Percentiles rank a stretch among this genome's conserved stretches.
phyloP scores from a whole-genome alignment of 1,140 invertebrate species.

The Diorhabda elongata region DNA sequence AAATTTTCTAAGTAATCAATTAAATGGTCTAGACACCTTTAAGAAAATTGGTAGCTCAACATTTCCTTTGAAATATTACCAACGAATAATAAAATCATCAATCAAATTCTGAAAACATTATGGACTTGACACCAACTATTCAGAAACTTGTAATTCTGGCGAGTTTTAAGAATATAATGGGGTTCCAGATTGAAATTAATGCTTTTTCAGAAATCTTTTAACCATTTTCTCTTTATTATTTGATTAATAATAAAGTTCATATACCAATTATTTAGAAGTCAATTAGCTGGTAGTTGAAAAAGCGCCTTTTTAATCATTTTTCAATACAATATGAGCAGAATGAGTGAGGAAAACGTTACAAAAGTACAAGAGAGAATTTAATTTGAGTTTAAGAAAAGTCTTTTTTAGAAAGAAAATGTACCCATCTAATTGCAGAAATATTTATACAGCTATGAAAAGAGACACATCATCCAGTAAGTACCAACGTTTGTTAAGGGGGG shows the following conservation, averaged over 20 bases:
- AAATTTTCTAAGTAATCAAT: slow-evolving; percentile 1
- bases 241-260: neutral
- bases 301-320: too few relatives aligned
- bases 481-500: too few relatives aligned
- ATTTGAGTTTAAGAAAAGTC: too few relatives aligned
- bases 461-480: too few relatives aligned
- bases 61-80: neutral
- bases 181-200: slow-evolving; percentile 2
- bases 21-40: neutral
- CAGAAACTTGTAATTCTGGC: neutral
- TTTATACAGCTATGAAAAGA: too few relatives aligned
- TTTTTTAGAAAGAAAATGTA: too few relatives aligned
- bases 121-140: slow-evolving; percentile 1
- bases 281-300: too few relatives aligned
- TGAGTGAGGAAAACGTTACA: too few relatives aligned
- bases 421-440: too few relatives aligned
- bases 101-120: slow-evolving; percentile 3
- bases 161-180: neutral
- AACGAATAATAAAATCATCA: slow-evolving; percentile 3
- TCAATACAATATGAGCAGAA: too few relatives aligned
- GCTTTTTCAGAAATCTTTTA: neutral
- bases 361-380: too few relatives aligned
- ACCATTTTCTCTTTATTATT: neutral
- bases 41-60: neutral
- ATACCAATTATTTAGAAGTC: neutral